Evolutionary conservation across 2,797 vertebrate genomes (phyloP).

Genomic region (Alfaro cultratus): DNA sequence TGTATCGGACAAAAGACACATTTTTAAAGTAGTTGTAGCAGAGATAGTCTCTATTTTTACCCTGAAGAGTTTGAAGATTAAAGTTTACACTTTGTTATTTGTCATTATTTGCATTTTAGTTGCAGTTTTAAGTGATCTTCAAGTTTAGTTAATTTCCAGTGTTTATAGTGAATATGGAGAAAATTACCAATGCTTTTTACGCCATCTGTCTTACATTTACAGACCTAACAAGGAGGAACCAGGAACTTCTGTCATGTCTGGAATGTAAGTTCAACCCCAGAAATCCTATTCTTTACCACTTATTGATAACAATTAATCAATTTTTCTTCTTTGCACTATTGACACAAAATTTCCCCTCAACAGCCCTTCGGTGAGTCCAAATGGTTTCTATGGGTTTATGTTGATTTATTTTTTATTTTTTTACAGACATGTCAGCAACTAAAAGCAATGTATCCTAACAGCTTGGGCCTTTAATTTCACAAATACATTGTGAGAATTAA

Average conservation of each 20-base stretch:
- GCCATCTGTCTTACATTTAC: not conserved
- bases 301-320: not conserved
- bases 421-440: not conserved
- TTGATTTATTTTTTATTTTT: too few species aligned
- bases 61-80: not conserved
- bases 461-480: not conserved
- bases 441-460: not conserved
- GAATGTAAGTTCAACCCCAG: slow-evolving; percentile 62
- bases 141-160: not conserved
- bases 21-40: not conserved
- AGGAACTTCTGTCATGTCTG: slow-evolving; percentile 69
- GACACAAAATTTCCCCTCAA: not conserved
- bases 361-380: not conserved
- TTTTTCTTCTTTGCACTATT: not conserved
- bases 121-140: not conserved
- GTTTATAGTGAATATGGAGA: not conserved
- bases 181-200: not conserved
- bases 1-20: not conserved
- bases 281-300: not conserved
- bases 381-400: not conserved
- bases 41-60: not conserved
- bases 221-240: slow-evolving; percentile 28
- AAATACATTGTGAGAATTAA: not conserved
- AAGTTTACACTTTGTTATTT: not conserved
- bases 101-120: not conserved